Evolutionary conservation across 2,888 invertebrate genomes (phyloP), one percentile per base, ranked within the genome.

Genomic region (Sphecodes monilicornis): DNA sequence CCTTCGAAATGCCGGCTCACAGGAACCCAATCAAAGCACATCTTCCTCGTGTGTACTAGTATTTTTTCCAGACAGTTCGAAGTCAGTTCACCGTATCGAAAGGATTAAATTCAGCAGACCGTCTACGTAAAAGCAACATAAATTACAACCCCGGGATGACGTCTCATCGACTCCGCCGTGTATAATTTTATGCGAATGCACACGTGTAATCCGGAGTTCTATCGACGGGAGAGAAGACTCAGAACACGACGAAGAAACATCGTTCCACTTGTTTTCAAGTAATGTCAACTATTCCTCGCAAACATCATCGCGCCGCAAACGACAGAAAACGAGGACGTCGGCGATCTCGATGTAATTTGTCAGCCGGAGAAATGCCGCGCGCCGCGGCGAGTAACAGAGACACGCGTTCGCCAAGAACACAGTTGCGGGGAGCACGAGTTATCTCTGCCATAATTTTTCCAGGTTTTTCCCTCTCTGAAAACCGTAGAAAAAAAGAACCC

Each of bases 341-440:
- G 68, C 68, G 71, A 78, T 78, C 71, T 39, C 71, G 57, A 64
- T 22, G 78, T 72, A 78, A 78, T 78, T 72, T 78, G 78, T 78
- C 78, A 71, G 78, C 36, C 54, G 60, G 10, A 43, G 70, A 29
- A 70, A 46, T n/a, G n/a, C n/a, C n/a, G n/a, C 22, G 18, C 41
- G 71, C 32, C 43, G 29, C 29, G 18, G n/a, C 22, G 64, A 39
- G 76, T 22, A 29, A 54, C 39, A 54, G 50, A 69, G 68, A 76
- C 68, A 36, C 36, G 46, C 36, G 36, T 3, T n/a, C 54, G 1
- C n/a, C 54, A 1, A 11, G 50, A n/a, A 6, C 46, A 46, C 46
- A 46, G 66, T 68, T 10, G 57, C 57, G 57, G 13, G 16, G 4
- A 60, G 6, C 60, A 6, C 26, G 16, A 29, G 60, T 29, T 60